A percentile compares a stretch with the other conserved stretches of the same genome.
Evolutionary conservation across 2,797 vertebrate species (phyloP).

Genomic region (Pseudotriccus pelzelni): DNA sequence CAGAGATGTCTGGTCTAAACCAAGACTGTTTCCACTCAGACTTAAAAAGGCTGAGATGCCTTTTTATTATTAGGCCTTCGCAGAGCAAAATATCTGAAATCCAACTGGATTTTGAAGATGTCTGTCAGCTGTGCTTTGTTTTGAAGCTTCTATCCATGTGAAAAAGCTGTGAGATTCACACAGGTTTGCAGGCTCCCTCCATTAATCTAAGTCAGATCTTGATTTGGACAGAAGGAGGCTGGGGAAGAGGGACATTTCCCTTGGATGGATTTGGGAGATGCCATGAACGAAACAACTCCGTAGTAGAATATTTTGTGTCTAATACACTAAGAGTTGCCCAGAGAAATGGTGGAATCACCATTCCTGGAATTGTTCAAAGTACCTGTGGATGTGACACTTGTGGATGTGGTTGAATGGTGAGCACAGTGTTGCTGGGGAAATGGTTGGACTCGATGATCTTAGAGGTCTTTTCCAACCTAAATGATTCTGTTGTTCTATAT

Average conservation of each 20-base stretch:
- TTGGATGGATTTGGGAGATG: background rate
- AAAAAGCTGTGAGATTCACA: background rate
- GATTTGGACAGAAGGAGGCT: background rate
- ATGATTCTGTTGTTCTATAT: background rate
- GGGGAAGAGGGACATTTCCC: background rate
- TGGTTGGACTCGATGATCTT: rapidly evolving
- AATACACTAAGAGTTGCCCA: background rate
- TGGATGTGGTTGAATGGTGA: background rate
- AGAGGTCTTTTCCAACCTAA: background rate
- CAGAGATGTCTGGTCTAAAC: slow-evolving; percentile 37
- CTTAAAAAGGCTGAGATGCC: background rate
- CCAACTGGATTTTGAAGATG: background rate
- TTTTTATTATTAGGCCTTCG: slow-evolving; percentile 19
- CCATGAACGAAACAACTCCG: background rate
- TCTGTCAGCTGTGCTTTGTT: background rate
- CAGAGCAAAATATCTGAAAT: background rate
- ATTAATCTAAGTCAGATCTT: background rate
- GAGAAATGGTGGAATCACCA: background rate
- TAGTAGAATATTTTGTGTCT: background rate
- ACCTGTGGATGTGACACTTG: background rate
- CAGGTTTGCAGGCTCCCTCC: background rate
- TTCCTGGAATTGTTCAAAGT: background rate
- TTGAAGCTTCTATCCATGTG: background rate
- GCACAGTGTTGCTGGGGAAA: background rate
- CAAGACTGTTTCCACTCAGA: slow-evolving; percentile 40